These are phyloP conservation scores for Diogma glabrata DNA, from an alignment of 2,888 invertebrate genomes.

Conservation along the genomic window DNA sequence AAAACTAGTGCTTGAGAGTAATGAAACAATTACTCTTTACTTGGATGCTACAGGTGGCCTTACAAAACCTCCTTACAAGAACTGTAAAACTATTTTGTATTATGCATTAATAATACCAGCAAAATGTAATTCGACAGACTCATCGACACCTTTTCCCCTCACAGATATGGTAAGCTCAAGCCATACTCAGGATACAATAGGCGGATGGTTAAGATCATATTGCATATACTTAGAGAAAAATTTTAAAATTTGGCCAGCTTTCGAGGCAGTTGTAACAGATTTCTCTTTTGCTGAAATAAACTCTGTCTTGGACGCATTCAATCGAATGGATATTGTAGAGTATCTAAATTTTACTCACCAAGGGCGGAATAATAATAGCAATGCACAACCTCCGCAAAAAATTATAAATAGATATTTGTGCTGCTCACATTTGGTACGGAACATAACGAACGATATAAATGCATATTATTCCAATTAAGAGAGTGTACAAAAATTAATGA, in stretches of 20 bases:
- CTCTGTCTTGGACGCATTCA: background rate
- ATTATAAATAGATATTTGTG: background rate
- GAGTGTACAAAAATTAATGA: background rate
- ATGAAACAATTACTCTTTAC: too few relatives aligned
- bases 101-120: background rate
- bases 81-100: background rate
- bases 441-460: background rate
- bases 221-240: background rate
- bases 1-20: too few relatives aligned
- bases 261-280: background rate
- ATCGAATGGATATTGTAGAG: background rate
- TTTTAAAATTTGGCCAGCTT: background rate
- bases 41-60: background rate
- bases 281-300: background rate
- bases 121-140: background rate
- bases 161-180: background rate
- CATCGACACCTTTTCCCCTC: background rate
- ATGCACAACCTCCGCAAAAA: background rate
- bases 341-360: background rate
- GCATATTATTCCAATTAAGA: background rate
- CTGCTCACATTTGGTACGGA: background rate
- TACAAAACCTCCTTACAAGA: background rate
- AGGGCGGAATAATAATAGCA: background rate
- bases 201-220: background rate
- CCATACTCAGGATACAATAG: background rate